Evolutionary conservation across 1,140 invertebrate species (phyloP).

Genomic region (Achatina immaculata): DNA sequence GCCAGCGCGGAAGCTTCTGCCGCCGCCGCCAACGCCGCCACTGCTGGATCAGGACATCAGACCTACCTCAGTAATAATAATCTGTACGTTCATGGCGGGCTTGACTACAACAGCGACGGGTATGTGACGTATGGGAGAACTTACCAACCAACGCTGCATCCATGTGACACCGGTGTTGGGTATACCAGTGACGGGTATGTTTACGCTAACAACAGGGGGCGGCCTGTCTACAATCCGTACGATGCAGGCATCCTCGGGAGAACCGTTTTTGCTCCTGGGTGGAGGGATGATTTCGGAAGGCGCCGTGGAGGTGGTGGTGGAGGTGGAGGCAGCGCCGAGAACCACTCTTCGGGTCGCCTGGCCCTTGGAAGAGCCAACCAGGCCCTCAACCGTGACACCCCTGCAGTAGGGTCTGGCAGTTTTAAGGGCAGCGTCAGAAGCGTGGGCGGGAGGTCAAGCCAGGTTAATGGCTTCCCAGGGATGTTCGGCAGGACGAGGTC

Average conservation of each 20-base stretch:
- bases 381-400: not conserved
- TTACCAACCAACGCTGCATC: not conserved
- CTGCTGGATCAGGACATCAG: not conserved
- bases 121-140: slow-evolving; percentile 7
- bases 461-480: slow-evolving; percentile 39
- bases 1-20: not conserved
- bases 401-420: not conserved
- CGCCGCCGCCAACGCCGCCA: not conserved
- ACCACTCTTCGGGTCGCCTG: not conserved
- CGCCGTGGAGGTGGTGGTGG: not conserved
- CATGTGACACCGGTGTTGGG: not conserved
- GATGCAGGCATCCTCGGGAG: not conserved
- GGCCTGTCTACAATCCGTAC: not conserved
- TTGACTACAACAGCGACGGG: slow-evolving; percentile 29
- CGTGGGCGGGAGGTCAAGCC: slow-evolving; percentile 39
- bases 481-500: slow-evolving; percentile 33
- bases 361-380: not conserved
- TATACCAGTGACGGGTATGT: slow-evolving; percentile 32
- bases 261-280: not conserved
- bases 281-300: not conserved
- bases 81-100: slow-evolving; percentile 42
- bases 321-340: not conserved
- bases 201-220: not conserved
- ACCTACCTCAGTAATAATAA: not conserved
- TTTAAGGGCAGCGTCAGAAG: not conserved